Evolutionary conservation across 1,140 invertebrate genomes (phyloP), one percentile per base, ranked within the genome.

Genomic region (Philopotamus ludificatus): DNA sequence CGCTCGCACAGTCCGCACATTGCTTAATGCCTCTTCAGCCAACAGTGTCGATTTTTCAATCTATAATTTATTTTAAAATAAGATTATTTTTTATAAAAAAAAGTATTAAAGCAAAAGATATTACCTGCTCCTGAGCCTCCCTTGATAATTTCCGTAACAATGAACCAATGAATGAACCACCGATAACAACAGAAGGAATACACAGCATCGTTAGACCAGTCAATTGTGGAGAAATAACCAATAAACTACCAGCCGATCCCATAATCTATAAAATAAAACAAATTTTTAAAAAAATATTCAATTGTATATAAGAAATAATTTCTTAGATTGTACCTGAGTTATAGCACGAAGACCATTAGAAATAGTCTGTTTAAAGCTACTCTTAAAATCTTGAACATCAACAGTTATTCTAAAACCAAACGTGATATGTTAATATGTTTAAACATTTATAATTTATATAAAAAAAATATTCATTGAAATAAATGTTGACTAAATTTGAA

Each of bases 351-450:
- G 73, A 1, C 95, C 95, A 76, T 95, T 93, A 2, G 94, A 92
- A 61, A 98, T 87, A 47, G 88, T 90, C 67, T 90, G 85, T 77
- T 98, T 98, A 74, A 98, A 98, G 2, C 91, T 91, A 72, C 94
- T 95, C 80, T 98, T 98, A 73, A 98, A 98, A 72, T 98, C 95
- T 78, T 98, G 95, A 16, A 98, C 89, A 83, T 98, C 95, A 68
- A 88, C 86, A 21, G 94, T 96, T 58, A 98, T 77, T 73, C 91
- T 90, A 71, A 58, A 82, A 81, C 70, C 54, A 72, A 72, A 63
- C 28, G 59, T 54, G 39, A 41, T 23, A 57, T 44, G 23, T 8
- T 69, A 63, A 61, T 18, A 44, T 65, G 8, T 21, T 2, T 61
- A 25, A 41, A 50, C 23, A 41, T 23, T 9, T 53, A 4, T 7